These are phyloP conservation scores for Pholis gunnellus DNA, from an alignment of 2,113 vertebrate species.

Conservation along the genomic window DNA sequence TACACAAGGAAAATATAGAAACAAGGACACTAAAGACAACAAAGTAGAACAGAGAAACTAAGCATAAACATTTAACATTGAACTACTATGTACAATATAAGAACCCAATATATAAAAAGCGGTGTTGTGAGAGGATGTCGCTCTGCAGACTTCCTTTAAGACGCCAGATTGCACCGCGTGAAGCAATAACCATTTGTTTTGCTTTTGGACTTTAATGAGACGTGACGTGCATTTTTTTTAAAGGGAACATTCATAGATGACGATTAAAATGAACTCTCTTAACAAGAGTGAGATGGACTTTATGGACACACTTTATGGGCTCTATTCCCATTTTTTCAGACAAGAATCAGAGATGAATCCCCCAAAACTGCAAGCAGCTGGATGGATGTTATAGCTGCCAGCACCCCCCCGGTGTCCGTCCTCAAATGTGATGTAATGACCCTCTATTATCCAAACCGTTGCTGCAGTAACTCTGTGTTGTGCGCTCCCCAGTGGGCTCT, in stretches of 20 bases:
- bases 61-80: too few species aligned
- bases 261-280: not conserved
- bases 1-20: too few species aligned
- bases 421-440: slow-evolving; percentile 14
- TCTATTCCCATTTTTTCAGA: not conserved
- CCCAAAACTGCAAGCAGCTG: slow-evolving; percentile 9
- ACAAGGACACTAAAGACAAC: too few species aligned
- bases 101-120: too few species aligned
- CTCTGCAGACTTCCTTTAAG: slow-evolving; percentile 19
- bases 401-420: not conserved
- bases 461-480: slow-evolving; percentile 17
- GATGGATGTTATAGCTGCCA: slow-evolving; percentile 9
- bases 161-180: not conserved
- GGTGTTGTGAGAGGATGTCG: slow-evolving; percentile 25
- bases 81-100: too few species aligned
- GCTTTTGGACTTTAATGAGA: not conserved
- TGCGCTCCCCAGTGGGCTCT: slow-evolving; percentile 12
- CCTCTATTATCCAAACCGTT: slow-evolving; percentile 27
- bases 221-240: not conserved
- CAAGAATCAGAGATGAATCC: slow-evolving; percentile 8
- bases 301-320: slow-evolving; percentile 2
- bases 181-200: slow-evolving; percentile 19
- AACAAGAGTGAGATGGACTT: not conserved
- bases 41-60: too few species aligned
- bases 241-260: slow-evolving; percentile 14